phyloP scores from a whole-genome alignment of 1,140 invertebrate genomes.

The Drosophila elegans region DNA sequence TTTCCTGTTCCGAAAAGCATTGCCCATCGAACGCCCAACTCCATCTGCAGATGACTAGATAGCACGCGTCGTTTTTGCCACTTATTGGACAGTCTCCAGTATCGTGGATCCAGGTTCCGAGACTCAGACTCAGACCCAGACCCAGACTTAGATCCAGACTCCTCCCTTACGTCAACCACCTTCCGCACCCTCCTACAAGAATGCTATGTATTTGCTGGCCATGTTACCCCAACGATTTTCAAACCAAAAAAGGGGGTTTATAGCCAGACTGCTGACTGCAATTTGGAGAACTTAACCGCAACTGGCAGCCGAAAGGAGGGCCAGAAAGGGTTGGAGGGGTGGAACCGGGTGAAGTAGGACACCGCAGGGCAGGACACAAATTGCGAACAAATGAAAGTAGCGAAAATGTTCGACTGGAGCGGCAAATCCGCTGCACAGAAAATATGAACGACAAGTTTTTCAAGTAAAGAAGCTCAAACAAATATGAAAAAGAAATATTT shows the following conservation, averaged over 20 bases:
- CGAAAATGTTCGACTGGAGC: conserved; percentile 68
- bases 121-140: conserved; percentile 2
- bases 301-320: conserved; percentile 30
- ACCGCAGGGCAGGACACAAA: conserved; percentile 79
- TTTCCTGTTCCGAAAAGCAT: neutral
- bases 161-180: neutral
- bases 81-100: conserved; percentile 71
- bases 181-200: neutral
- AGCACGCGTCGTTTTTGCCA: conserved; percentile 76
- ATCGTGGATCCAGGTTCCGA: conserved; percentile 20
- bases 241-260: conserved; percentile 15
- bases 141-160: neutral
- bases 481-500: too few species aligned
- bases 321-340: neutral
- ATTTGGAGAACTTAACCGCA: conserved; percentile 82
- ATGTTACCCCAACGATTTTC: conserved; percentile 2
- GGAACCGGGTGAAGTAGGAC: conserved; percentile 12
- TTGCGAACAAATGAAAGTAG: conserved; percentile 81
- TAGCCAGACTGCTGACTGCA: conserved; percentile 74
- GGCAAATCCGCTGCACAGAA: conserved; percentile 12
- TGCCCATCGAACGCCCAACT: conserved; percentile 9
- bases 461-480: neutral
- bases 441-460: neutral
- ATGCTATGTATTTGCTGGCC: conserved; percentile 41
- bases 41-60: conserved; percentile 61